phyloP scores from a whole-genome alignment of 2,888 invertebrate species.

The Ceriagrion tenellum region DNA sequence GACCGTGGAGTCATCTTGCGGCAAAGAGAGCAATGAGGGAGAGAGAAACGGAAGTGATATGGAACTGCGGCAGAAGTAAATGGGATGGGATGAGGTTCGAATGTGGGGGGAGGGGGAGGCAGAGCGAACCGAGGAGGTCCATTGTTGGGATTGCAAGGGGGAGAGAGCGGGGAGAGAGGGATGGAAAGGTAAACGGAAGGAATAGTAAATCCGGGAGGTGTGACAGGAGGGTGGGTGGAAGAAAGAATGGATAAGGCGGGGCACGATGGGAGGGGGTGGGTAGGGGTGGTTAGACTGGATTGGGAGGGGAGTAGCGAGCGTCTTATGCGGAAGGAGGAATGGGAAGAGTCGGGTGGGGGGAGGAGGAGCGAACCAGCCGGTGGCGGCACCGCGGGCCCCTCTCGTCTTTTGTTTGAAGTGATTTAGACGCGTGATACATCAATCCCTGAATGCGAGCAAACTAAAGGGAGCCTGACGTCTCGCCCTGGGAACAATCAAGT shows the following conservation, averaged over 20 bases:
- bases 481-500: not conserved
- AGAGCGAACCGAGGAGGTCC: too few relatives aligned
- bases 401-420: constrained; percentile 52
- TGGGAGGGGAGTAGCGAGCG: not conserved
- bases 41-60: not conserved
- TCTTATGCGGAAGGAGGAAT: not conserved
- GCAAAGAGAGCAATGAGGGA: too few relatives aligned
- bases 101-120: too few relatives aligned
- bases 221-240: not conserved
- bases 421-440: constrained; percentile 52
- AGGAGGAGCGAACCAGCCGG: not conserved
- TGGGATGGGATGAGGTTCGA: not conserved
- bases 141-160: not conserved
- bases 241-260: not conserved
- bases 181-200: not conserved
- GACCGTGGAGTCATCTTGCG: too few relatives aligned
- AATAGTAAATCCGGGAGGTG: not conserved
- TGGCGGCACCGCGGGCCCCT: not conserved
- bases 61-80: too few relatives aligned
- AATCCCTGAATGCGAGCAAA: constrained; percentile 5
- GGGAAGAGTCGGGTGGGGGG: not conserved
- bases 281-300: not conserved
- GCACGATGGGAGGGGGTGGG: not conserved
- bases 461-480: not conserved
- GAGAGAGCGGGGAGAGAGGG: not conserved